These are phyloP conservation scores for Dendropsophus ebraccatus DNA, from an alignment of 2,113 vertebrate genomes.

Conservation along the genomic window DNA sequence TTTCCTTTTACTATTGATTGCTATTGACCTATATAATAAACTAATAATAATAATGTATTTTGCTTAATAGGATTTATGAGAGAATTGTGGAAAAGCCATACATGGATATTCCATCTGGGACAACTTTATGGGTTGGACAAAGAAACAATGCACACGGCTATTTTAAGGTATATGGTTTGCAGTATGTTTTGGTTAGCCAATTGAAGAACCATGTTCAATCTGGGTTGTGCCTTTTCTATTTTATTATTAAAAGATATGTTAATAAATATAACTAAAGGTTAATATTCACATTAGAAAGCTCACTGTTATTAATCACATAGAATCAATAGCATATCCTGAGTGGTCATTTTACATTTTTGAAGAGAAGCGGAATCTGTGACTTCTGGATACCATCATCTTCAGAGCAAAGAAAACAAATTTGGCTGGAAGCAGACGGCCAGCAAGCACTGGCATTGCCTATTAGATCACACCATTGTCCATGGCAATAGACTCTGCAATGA, in stretches of 20 bases:
- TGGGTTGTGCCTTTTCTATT: neutral
- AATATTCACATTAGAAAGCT: neutral
- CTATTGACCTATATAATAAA: neutral
- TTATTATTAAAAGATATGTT: neutral
- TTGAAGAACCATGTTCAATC: too few species aligned
- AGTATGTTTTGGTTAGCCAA: neutral
- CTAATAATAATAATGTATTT: constrained; percentile 22
- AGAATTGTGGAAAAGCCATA: constrained; percentile 89
- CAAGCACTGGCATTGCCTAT: neutral
- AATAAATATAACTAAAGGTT: neutral
- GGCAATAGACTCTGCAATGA: neutral
- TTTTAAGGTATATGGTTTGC: constrained; percentile 84
- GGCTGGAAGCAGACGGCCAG: neutral
- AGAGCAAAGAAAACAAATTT: neutral
- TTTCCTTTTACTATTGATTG: neutral
- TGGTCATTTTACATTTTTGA: neutral
- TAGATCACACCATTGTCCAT: neutral
- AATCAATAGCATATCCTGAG: neutral
- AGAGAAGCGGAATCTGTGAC: neutral
- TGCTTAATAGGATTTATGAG: constrained; percentile 90
- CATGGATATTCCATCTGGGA: constrained; percentile 88
- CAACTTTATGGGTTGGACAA: constrained; percentile 94
- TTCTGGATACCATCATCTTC: neutral
- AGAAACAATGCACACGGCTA: constrained; percentile 93
- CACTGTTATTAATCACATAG: neutral